Evolutionary conservation across 2,113 vertebrate genomes (phyloP).

Genomic region (human): DNA sequence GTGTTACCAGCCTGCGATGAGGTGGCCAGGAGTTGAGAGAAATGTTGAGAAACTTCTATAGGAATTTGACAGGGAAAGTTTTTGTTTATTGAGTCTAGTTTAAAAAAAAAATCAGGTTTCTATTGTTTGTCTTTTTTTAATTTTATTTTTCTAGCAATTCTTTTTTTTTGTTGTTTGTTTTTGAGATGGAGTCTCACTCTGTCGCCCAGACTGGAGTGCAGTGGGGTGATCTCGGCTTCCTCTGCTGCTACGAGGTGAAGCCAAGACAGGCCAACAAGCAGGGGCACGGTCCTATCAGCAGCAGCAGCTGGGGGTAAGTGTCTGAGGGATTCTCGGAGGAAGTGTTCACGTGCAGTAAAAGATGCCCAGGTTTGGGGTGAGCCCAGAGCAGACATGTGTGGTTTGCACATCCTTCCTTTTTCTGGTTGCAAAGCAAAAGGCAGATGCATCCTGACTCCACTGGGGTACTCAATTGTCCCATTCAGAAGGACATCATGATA

Average conservation of each 20-base stretch:
- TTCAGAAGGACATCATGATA: not conserved
- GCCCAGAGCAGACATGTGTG: fast-evolving
- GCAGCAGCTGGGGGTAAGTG: not conserved
- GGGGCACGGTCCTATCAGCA: too few species aligned
- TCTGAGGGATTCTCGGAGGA: not conserved
- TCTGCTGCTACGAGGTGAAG: not conserved
- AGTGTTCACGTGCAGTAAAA: too few species aligned
- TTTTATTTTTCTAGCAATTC: not conserved
- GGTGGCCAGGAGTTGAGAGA: not conserved
- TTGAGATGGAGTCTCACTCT: too few species aligned
- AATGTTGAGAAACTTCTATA: not conserved
- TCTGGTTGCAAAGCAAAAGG: not conserved
- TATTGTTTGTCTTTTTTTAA: not conserved
- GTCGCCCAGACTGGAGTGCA: too few species aligned
- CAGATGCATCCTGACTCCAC: not conserved
- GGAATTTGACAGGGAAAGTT: not conserved
- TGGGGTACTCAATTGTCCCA: not conserved
- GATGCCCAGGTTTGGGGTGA: not conserved
- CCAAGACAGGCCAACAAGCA: not conserved
- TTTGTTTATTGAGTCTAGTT: not conserved
- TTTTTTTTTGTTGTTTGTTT: not conserved
- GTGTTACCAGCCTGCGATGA: not conserved
- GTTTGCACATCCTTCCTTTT: not conserved
- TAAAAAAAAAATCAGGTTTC: not conserved
- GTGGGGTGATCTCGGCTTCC: not conserved